phyloP scores from a whole-genome alignment of 2,888 invertebrate genomes.

The Dolichopus griseipennis region DNA sequence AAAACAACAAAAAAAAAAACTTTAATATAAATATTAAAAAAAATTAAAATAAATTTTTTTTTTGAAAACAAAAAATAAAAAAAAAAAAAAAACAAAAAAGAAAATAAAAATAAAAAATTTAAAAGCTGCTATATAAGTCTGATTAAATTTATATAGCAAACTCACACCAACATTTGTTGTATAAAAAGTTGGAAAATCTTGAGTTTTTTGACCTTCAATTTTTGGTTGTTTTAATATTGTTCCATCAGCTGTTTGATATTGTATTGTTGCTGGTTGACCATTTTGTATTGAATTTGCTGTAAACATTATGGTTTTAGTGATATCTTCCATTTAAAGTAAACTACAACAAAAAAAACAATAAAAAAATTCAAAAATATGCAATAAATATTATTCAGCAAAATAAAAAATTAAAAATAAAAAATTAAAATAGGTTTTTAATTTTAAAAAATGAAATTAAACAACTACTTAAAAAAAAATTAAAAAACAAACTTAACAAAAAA shows the following conservation, averaged over 20 bases:
- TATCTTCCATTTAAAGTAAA: conserved; percentile 36
- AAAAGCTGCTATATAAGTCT: conserved; percentile 4
- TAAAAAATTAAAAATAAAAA: neutral
- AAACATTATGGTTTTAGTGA: conserved; percentile 48
- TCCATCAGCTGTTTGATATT: conserved; percentile 59
- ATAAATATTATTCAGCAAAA: neutral
- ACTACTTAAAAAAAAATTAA: too few relatives aligned
- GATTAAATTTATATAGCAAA: conserved; percentile 9
- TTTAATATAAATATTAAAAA: neutral
- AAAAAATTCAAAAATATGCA: conserved; percentile 7
- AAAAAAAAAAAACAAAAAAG: neutral
- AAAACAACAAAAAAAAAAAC: neutral
- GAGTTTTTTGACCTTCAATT: conserved; percentile 50
- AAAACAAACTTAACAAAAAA: too few relatives aligned
- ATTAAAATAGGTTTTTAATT: neutral
- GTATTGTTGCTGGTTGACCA: conserved; percentile 54
- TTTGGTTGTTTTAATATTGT: conserved; percentile 54
- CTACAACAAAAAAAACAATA: conserved; percentile 20
- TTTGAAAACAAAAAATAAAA: neutral
- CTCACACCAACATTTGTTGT: conserved; percentile 50
- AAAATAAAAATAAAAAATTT: neutral
- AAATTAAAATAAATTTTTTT: neutral
- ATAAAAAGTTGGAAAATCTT: conserved; percentile 58
- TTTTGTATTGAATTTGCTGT: conserved; percentile 54
- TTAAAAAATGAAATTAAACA: neutral